These are phyloP conservation scores for Diarsia mendica DNA, from an alignment of 2,888 invertebrate genomes.

Conservation along the genomic window DNA sequence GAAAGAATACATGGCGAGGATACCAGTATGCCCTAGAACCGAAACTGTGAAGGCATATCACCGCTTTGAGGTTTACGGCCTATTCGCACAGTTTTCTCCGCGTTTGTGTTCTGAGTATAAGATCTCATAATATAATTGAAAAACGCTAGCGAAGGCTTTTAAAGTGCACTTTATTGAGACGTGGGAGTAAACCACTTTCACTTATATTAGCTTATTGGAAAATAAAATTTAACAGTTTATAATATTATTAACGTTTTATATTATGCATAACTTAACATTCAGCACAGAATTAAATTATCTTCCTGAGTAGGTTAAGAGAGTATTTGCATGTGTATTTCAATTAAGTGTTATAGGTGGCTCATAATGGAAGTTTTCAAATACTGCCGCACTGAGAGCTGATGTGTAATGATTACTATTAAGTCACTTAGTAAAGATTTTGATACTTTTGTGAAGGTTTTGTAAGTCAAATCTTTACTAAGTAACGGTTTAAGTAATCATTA, in stretches of 20 bases:
- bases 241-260: background rate
- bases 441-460: no score
- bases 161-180: background rate
- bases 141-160: constrained; percentile 3
- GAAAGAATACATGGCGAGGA: background rate
- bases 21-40: no score
- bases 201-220: background rate
- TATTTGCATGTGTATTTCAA: background rate
- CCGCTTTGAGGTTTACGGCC: background rate
- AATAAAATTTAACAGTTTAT: background rate
- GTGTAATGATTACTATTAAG: no score
- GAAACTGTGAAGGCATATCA: background rate
- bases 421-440: no score
- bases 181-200: background rate
- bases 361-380: background rate
- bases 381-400: no score
- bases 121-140: background rate
- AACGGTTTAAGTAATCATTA: no score
- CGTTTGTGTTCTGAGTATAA: background rate
- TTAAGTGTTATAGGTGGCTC: background rate
- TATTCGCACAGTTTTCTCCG: background rate
- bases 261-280: background rate
- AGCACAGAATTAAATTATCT: constrained; percentile 13
- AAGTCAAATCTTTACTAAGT: no score
- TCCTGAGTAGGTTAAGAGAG: background rate